phyloP scores from a whole-genome alignment of 2,888 invertebrate species.

The Andrena praecox region DNA sequence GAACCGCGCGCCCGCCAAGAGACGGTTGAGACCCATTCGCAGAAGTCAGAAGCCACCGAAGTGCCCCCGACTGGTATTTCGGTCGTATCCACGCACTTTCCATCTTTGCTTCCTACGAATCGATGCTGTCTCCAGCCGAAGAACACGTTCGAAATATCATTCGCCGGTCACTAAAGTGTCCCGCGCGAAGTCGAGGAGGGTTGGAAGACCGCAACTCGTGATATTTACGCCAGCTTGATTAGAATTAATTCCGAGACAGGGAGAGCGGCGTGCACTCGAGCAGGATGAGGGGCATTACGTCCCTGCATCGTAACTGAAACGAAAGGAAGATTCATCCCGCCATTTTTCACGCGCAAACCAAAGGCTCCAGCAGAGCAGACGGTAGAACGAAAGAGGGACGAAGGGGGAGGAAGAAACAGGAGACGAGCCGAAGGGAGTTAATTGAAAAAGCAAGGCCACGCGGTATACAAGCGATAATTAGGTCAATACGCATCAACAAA shows the following conservation, averaged over 20 bases:
- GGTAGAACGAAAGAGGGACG: not conserved
- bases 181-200: no score
- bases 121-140: not conserved
- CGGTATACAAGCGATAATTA: slow-evolving; percentile 45
- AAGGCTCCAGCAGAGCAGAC: not conserved
- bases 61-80: no score
- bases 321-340: slow-evolving; percentile 16
- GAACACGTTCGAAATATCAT: not conserved
- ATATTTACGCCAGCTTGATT: slow-evolving; percentile 5
- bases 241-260: not conserved
- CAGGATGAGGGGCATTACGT: slow-evolving; percentile 7
- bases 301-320: not conserved
- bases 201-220: not conserved
- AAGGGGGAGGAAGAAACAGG: slow-evolving; percentile 5
- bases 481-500: slow-evolving; percentile 49
- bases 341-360: slow-evolving; percentile 36
- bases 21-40: no score
- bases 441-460: slow-evolving; percentile 33
- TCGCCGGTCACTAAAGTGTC: no score
- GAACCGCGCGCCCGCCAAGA: no score
- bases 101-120: no score
- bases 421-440: slow-evolving; percentile 16
- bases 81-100: no score
- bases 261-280: no score
- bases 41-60: no score